Evolutionary conservation across 2,113 vertebrate genomes (phyloP), one percentile per base, ranked within the genome.

Genomic region (Hyperopisus bebe): DNA sequence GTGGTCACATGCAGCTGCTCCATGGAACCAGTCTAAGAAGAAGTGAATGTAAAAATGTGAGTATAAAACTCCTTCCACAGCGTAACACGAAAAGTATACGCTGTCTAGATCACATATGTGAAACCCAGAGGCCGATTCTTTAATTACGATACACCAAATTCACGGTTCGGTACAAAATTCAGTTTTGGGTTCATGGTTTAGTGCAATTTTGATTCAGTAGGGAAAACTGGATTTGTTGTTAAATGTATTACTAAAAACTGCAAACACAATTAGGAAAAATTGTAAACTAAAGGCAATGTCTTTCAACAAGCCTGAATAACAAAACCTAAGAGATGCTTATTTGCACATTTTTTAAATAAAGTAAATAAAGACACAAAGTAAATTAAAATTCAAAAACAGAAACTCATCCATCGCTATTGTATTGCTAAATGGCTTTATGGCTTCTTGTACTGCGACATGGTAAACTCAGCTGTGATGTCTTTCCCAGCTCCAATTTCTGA

Each of bases 1-100:
- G 96, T 96, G 94, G 95, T 95, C 90, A 96, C 95, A 92, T 97
- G 96, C 88, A 96, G 92, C 94, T 97, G 97, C 85, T 98, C 97
- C 89, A 95, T 92, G 87, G 96, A 96, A 90, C 97, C 97, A 93
- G 94, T 96, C 97, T 97, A 91, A 53, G 21, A 92, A 19, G 46
- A 46, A 46, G 21, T 3, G 35, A 46, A 58, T 13, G 39, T 62
- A 44, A 88, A 66, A 42, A 19, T 62, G 48, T 66, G 7, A 44
- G 53, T 44, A 88, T 9, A n/a, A n/a, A n/a, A 62, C 55, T n/a
- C 55, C 21, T 58, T 24, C 55, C 55, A 58, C 21, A 58, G 55
- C 7, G 11, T 17, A 7, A 55, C 46, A 11, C 5, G 35, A 87
- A 39, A 50, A 35, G 17, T 21, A 46, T 15, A 44, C 3, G n/a